Conservation (phyloP, 64 coral and sea anemone genomes). For the Platygyra sinensis region DNA sequence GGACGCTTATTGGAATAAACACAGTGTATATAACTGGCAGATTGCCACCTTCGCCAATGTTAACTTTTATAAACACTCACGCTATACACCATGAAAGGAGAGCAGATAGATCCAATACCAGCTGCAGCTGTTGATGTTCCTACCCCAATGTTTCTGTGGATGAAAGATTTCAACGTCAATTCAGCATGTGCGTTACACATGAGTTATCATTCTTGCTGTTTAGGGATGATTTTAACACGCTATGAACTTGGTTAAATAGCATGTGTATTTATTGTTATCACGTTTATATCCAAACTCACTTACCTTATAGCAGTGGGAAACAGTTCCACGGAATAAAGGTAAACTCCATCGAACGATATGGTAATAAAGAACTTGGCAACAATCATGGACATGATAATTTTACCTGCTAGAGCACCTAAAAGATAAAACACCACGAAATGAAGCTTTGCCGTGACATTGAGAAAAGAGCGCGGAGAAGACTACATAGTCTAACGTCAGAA, state of each 20-base stretch:
- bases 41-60: no score
- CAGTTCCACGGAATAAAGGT: conserved; percentile 34
- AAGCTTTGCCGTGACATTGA: background rate
- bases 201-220: no score
- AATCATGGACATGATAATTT: conserved; percentile 60
- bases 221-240: no score
- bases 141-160: conserved; percentile 71
- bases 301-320: conserved; percentile 58
- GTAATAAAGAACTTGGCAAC: conserved; percentile 59
- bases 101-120: conserved; percentile 62
- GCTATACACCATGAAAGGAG: conserved; percentile 64
- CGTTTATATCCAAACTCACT: no score
- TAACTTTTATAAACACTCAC: conserved; percentile 30
- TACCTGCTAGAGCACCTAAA: conserved; percentile 36
- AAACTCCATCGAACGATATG: conserved; percentile 53
- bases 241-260: no score
- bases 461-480: no score
- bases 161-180: background rate
- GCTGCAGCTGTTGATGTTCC: conserved; percentile 69
- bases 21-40: no score
- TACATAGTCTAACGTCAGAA: no score
- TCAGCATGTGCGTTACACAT: no score
- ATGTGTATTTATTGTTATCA: no score
- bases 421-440: background rate
- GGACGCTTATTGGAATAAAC: no score